Conservation (phyloP, 2,113 vertebrate species). For the Actenoides hombroni region DNA sequence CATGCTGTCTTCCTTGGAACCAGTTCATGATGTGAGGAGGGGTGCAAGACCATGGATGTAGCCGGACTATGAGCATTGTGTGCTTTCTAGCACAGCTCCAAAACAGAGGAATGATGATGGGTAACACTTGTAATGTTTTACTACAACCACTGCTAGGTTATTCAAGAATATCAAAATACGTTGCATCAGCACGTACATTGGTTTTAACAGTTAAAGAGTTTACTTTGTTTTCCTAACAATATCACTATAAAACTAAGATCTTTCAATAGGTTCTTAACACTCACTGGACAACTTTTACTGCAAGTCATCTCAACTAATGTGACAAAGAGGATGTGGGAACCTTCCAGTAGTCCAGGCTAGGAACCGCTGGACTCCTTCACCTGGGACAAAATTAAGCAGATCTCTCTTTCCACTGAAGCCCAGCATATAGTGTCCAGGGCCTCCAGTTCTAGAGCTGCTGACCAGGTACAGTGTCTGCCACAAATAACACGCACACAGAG, state of each 20-base stretch:
- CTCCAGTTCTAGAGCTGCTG: conserved; percentile 95
- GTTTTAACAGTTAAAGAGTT: conserved; percentile 59
- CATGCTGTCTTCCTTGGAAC: background rate
- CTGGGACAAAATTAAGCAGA: conserved; percentile 91
- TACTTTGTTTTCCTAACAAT: conserved; percentile 59
- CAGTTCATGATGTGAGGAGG: background rate
- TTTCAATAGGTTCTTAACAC: conserved; percentile 83
- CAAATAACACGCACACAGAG: conserved; percentile 96
- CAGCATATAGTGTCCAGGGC: conserved; percentile 89
- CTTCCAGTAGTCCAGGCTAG: conserved; percentile 97
- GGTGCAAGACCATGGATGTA: background rate
- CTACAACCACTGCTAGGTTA: conserved; percentile 25
- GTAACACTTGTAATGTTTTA: conserved; percentile 29
- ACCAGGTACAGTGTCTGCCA: conserved; percentile 89
- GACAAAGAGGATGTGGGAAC: conserved; percentile 88
- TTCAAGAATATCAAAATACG: conserved; percentile 17
- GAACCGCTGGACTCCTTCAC: conserved; percentile 94
- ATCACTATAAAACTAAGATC: conserved; percentile 75
- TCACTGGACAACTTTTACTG: conserved; percentile 81
- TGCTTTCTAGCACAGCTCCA: conserved; percentile 57
- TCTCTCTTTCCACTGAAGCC: conserved; percentile 91
- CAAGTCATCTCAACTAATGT: conserved; percentile 82
- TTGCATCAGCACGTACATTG: conserved; percentile 19
- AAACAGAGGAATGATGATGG: conserved; percentile 63
- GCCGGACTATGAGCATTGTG: background rate